Base-by-base conservation (phyloP, 2,888 invertebrate species). In the Muscina levida region DNA sequence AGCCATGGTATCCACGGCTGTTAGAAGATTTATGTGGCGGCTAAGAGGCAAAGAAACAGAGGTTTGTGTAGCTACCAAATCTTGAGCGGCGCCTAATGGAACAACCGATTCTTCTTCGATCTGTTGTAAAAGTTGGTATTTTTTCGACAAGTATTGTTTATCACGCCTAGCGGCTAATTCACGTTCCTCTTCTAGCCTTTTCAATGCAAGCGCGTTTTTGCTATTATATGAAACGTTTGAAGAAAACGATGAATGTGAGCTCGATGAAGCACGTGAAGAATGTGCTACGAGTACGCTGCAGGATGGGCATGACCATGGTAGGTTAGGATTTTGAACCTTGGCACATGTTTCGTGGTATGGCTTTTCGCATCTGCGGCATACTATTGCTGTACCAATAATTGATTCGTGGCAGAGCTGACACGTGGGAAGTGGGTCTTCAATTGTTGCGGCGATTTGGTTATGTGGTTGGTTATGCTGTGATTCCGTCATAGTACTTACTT, bases 161-260 rank as follows among this genome's bases (percentile, higher is more conserved):
- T 76, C 70, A 1, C 70, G 65, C 13, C 53, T 15, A 4, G 26
- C 15, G 1, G 37, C 2, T 1, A 66, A 15, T 37, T 66, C 48
- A 17, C 65, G 65, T 42, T 76, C 76, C 46, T 76, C 71, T n/a
- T 76, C 76, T 39, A 71, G 4, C 22, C 4, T 70, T 70, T 65
- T 19, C 39, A 67, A 22, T 26, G 57, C 48, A 0, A 74, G 17
- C 3, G 42, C 1, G 0, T 48, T 74, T n/a, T 31, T 31, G 31
- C 31, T 31, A 31, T 31, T 31, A 8, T 8, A 31, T 31, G 31
- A 31, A 8, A 31, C 8, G 3, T 31, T 31, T 31, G 31, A 31
- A 31, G 4, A 3, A 31, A 31, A 8, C 8, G 31, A 48, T 19
- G 48, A 48, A 48, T 48, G 48, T 6, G 19, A 19, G 10, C 48